Conservation (phyloP, 2,888 invertebrate species). For the Diogma glabrata region DNA sequence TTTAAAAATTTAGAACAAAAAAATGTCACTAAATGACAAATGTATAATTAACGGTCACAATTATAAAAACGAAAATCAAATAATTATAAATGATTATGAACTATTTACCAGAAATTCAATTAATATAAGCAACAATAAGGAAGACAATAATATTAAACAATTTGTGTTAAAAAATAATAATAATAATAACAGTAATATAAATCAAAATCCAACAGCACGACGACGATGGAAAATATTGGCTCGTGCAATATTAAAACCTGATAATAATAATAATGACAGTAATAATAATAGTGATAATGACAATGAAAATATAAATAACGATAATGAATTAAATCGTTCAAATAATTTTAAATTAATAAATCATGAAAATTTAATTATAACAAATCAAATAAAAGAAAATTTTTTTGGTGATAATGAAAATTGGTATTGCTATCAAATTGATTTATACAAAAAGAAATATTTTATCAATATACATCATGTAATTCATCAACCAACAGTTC, state of each 20-base stretch:
- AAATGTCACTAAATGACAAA: too few species aligned
- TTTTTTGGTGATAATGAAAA: constrained; percentile 36
- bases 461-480: constrained; percentile 47
- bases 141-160: too few species aligned
- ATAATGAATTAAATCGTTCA: constrained; percentile 40
- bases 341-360: constrained; percentile 46
- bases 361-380: constrained; percentile 37
- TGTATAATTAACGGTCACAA: background rate
- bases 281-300: constrained; percentile 5
- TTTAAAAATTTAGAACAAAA: too few species aligned
- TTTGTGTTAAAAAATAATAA: constrained; percentile 11
- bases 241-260: constrained; percentile 41
- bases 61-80: background rate
- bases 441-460: constrained; percentile 37
- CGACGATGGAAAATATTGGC: constrained; percentile 60
- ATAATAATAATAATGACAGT: constrained; percentile 9
- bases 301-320: constrained; percentile 23
- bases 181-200: constrained; percentile 18
- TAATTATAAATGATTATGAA: background rate
- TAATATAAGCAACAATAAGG: too few species aligned
- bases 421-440: constrained; percentile 52
- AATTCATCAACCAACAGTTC: constrained; percentile 50
- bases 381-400: constrained; percentile 32
- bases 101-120: too few species aligned
- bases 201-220: constrained; percentile 35